phyloP scores from a whole-genome alignment of 1,140 invertebrate species.

The Drosophila pseudoobscura region DNA sequence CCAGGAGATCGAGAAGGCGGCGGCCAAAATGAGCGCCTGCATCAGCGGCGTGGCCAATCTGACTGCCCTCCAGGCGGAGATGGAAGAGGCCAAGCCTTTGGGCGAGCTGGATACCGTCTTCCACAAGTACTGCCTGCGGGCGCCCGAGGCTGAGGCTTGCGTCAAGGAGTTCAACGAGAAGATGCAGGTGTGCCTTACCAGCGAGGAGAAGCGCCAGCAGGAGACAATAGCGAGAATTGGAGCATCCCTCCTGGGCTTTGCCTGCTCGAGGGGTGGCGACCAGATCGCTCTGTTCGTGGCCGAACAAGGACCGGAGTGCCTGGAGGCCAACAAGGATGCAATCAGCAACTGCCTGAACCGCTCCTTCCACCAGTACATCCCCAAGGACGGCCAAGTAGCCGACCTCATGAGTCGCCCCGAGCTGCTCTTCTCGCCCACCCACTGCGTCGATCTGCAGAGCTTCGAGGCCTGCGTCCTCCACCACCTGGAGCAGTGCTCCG shows the following conservation, averaged over 20 bases:
- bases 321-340: slow-evolving; percentile 85
- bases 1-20: slow-evolving; percentile 72
- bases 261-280: slow-evolving; percentile 91
- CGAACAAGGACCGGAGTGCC: slow-evolving; percentile 90
- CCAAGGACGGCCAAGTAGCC: slow-evolving; percentile 68
- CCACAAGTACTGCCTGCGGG: slow-evolving; percentile 87
- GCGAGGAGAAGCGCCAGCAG: slow-evolving; percentile 84
- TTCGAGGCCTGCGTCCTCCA: slow-evolving; percentile 87
- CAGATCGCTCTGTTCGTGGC: slow-evolving; percentile 91
- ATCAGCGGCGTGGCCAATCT: slow-evolving; percentile 84
- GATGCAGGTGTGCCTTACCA: slow-evolving; percentile 86
- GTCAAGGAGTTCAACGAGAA: slow-evolving; percentile 86
- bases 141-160: slow-evolving; percentile 85
- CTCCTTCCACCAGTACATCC: slow-evolving; percentile 85
- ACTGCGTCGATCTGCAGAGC: slow-evolving; percentile 84
- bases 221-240: slow-evolving; percentile 86
- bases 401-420: slow-evolving; percentile 75
- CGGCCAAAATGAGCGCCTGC: slow-evolving; percentile 82
- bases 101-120: slow-evolving; percentile 88
- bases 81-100: slow-evolving; percentile 85
- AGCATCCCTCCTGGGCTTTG: slow-evolving; percentile 87
- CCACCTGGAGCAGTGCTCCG: slow-evolving; percentile 87
- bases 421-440: slow-evolving; percentile 65
- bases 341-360: slow-evolving; percentile 87
- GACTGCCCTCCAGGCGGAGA: slow-evolving; percentile 85